Percentiles rank a stretch among this genome's conserved stretches.
These are phyloP conservation scores for Oscheius sp. DNA, from an alignment of 1,140 invertebrate species.

Conservation along the genomic window DNA sequence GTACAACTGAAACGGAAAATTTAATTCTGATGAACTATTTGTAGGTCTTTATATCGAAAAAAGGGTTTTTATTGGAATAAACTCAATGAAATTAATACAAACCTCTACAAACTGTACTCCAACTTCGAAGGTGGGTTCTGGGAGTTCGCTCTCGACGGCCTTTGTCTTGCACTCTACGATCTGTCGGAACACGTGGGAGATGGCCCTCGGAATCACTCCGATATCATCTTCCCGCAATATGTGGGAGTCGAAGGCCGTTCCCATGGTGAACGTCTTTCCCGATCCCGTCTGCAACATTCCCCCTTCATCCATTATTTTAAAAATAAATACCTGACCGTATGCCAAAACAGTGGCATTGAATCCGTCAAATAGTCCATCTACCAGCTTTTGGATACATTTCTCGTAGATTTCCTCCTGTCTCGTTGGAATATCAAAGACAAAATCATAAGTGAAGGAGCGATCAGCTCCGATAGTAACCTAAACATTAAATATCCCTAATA, in stretches of 20 bases:
- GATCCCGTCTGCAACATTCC: constrained; percentile 75
- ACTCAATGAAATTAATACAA: neutral
- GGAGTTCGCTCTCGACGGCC: constrained; percentile 59
- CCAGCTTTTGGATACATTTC: constrained; percentile 72
- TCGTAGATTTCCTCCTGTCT: constrained; percentile 76
- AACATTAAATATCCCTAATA: neutral
- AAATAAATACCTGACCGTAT: constrained; percentile 64
- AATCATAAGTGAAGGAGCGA: constrained; percentile 81
- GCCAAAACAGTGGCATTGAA: constrained; percentile 67
- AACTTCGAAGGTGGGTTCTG: constrained; percentile 64
- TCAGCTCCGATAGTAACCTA: constrained; percentile 76
- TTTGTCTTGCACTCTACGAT: constrained; percentile 26
- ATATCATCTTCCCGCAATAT: constrained; percentile 48
- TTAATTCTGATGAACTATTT: constrained; percentile 25
- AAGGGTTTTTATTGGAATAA: too few species aligned
- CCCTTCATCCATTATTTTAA: neutral
- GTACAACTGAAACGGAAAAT: constrained; percentile 62
- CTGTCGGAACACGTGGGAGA: constrained; percentile 63
- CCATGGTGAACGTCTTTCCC: constrained; percentile 98
- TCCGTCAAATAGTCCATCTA: constrained; percentile 67
- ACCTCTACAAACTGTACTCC: constrained; percentile 64
- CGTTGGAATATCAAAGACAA: constrained; percentile 73
- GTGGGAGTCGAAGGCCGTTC: constrained; percentile 88
- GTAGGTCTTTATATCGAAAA: too few species aligned
- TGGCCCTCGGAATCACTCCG: constrained; percentile 65